Conservation (phyloP, 2,797 vertebrate genomes). For the Etheostoma nigrum region DNA sequence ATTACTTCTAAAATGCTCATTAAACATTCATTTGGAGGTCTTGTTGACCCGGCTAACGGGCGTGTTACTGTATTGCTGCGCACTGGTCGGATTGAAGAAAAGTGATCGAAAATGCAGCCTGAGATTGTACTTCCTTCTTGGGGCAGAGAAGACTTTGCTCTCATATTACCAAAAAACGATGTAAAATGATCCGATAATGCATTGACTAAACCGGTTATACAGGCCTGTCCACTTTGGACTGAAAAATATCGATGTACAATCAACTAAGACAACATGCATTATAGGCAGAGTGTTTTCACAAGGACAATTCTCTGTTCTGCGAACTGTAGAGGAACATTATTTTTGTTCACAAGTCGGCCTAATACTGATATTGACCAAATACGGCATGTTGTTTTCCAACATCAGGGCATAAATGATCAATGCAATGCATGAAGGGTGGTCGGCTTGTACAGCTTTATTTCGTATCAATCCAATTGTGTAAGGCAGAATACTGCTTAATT, state of each 20-base stretch:
- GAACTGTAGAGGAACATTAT: neutral
- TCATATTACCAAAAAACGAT: conserved; percentile 90
- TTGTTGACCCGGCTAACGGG: conserved; percentile 88
- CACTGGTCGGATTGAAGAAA: conserved; percentile 78
- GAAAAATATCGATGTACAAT: conserved; percentile 73
- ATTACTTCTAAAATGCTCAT: conserved; percentile 95
- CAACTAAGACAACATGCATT: conserved; percentile 74
- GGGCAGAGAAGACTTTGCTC: conserved; percentile 86
- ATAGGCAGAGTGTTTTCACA: conserved; percentile 51
- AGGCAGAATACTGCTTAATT: too few species aligned
- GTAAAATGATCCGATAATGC: conserved; percentile 93
- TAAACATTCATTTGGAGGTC: conserved; percentile 96
- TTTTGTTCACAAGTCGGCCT: neutral
- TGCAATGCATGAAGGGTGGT: neutral
- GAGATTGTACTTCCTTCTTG: conserved; percentile 87
- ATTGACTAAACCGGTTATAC: conserved; percentile 86
- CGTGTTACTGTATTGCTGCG: conserved; percentile 79
- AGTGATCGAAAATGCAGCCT: conserved; percentile 74
- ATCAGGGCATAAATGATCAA: neutral
- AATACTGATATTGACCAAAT: neutral
- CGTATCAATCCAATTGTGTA: neutral
- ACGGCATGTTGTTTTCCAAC: neutral
- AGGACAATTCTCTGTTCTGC: conserved; percentile 43
- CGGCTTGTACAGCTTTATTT: neutral
- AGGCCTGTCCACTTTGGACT: conserved; percentile 77